These are phyloP conservation scores for Dasypus novemcinctus DNA, from an alignment of 2,113 vertebrate genomes.

Conservation along the genomic window DNA sequence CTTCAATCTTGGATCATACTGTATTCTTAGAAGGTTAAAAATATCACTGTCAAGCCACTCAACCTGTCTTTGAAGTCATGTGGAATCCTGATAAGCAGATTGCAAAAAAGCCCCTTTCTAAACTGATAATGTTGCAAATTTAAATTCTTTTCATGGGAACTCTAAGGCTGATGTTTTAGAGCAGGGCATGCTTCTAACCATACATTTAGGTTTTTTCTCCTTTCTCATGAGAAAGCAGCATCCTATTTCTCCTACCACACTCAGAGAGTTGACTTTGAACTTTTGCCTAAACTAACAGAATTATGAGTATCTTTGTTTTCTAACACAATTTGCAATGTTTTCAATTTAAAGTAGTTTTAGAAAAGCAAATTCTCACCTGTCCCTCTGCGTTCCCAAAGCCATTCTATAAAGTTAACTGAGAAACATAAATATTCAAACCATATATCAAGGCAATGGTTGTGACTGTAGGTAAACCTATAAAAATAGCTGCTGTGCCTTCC, in stretches of 20 bases:
- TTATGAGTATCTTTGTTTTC: neutral
- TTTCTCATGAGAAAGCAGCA: neutral
- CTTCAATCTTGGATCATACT: neutral
- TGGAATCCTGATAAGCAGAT: conserved; percentile 65
- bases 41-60: neutral
- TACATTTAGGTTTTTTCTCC: neutral
- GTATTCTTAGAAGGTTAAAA: neutral
- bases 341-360: neutral
- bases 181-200: neutral
- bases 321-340: neutral
- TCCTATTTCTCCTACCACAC: neutral
- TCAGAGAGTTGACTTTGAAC: neutral
- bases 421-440: conserved; percentile 12
- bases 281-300: neutral
- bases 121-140: conserved; percentile 33
- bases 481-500: neutral
- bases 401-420: neutral
- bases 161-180: neutral
- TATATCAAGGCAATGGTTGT: neutral
- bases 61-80: conserved; percentile 60
- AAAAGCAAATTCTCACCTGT: conserved; percentile 2
- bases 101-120: conserved; percentile 61
- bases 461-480: conserved; percentile 21
- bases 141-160: conserved; percentile 5
- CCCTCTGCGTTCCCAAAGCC: neutral